Base-by-base conservation (phyloP, 1,140 invertebrate species). In the Homalodisca vitripennis region DNA sequence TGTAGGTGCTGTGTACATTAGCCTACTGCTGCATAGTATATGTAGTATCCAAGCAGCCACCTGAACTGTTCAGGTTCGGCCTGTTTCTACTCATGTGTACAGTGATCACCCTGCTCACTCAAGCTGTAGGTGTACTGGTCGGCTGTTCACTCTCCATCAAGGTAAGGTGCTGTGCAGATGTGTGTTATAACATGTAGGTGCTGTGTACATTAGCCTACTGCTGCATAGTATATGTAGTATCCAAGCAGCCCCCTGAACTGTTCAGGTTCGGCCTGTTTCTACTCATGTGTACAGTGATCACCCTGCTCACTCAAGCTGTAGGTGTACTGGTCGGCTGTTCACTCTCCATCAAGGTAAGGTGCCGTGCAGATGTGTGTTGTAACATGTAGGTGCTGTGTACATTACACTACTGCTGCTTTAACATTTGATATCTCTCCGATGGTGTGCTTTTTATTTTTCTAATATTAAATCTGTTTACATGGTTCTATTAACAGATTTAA, bases 211-310 rank as follows among this genome's bases (percentile, higher is more conserved):
- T 93, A 71, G 87, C 95, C 24, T 98, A 97, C 78, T 89, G 94
- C 32, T 86, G 92, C 71, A 94, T 98, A 70, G 93, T 97, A 0
- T 98, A 98, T 81, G 97, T 94, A 82, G 91, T 98, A 87, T 97
- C 95, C 48, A 90, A 89, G 2, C 97, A 98, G 79, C 95, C 96
- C 14, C 86, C 91, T 77, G 94, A 98, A 76, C 83, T 87, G 29
- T 84, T 89, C 51, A 85, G 96, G 31, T 94, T 97, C 77, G 81
- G 89, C 0, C 93, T 96, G 87, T 95, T 97, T 76, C 84, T 94
- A 2, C 86, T 88, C 10, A 92, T 97, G 75, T 91, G 92, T 71
- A 89, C 94, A 67, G 85, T 97, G 51, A 95, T 93, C 27, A 92
- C 94, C 1, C 81, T 98, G 10, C 94, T 98, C 27, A 90, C 94